Evolutionary conservation across 2,888 invertebrate species (phyloP), one percentile per base, ranked within the genome.

Genomic region (Trachelus stipa): DNA sequence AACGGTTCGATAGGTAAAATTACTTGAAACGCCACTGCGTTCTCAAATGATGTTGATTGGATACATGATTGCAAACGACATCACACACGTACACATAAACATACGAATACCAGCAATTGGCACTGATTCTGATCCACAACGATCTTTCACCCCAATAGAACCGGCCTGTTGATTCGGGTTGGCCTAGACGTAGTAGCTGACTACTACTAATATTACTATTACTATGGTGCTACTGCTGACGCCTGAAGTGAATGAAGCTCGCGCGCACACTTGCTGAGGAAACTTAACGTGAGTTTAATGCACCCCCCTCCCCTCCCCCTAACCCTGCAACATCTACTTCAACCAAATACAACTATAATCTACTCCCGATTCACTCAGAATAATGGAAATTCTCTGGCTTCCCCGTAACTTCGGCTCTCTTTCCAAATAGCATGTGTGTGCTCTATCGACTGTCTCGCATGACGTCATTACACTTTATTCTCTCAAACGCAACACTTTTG

Each of bases 121-220:
- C 56, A 56, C 56, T 9, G 56, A 56, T 56, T 56, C 56, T 9
- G 56, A 56, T 23, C 56, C 56, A 23, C 56, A 23, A 56, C 56
- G 56, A 56, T 56, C 56, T 56, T 23, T 56, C 56, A 23, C 6
- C 56, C 9, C 56, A 30, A 34, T 71, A 12, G 71, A 31, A 71
- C 23, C 71, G 71, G 71, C 71, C 71, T 71, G 71, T 71, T 71
- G 71, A 71, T 71, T 71, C 71, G 71, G 9, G 9, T 56, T 56
- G 56, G 9, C 9, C 56, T 23, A 23, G 9, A 56, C 23, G 56
- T 9, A 23, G 56, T 56, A 56, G 23, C 23, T 23, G 56, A 56
- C 56, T 56, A 23, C 56, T 56, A 23, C 56, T 9, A 56, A 56
- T 56, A 56, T 23, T 23, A 9, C 23, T 23, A 56, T 9, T 40